Evolutionary conservation across 35 echinoderm and acorn worm species (phyloP), one percentile per base, ranked within the genome.

Genomic region (Ophiothrix spiculata): DNA sequence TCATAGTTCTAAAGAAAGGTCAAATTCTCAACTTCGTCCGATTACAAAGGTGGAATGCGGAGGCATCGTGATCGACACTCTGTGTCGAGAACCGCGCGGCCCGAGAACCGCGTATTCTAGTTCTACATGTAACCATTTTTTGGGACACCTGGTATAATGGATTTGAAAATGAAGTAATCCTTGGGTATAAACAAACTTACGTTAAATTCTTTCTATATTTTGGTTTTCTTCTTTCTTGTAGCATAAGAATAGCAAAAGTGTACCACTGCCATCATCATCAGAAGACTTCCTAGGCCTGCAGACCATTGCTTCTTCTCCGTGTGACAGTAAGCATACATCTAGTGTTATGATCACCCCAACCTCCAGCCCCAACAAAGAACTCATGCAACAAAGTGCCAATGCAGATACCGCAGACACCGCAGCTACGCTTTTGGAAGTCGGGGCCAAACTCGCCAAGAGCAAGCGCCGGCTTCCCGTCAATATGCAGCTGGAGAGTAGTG

Each of bases 271-370:
- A 40, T 73, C 85, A 14, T 49, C 88, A 34, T 83, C 93, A 1
- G 89, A 95, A 45, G 85, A 91, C 41, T 91, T 85, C 46, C 33
- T 87, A 1, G 89, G 93, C 25, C 89, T 91, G n/a, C 79, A 87
- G 64, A 91, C 89, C 31, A 91, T 91, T 15, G 89, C 89, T 64
- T 91, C 89, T 15, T 91, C 89, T 40, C 93, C 89, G 1, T 86
- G 93, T 23, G 93, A 95, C 60, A 88, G 77, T 10, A 91, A 88
- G 16, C 88, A 83, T 28, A 73, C 81, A 25, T 90, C 80, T 32
- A 91, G 93, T 36, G 81, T 95, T 56, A 91, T 95, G 93, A 91
- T 95, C 85, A 95, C 93, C 29, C 93, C 93, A 16, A 91, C 93
- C 80, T 91, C 84, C n/a, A 95, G 93, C 86, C 93, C 93, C 0